phyloP scores from a whole-genome alignment of 1,140 invertebrate species.

The Liolophura sinensis region DNA sequence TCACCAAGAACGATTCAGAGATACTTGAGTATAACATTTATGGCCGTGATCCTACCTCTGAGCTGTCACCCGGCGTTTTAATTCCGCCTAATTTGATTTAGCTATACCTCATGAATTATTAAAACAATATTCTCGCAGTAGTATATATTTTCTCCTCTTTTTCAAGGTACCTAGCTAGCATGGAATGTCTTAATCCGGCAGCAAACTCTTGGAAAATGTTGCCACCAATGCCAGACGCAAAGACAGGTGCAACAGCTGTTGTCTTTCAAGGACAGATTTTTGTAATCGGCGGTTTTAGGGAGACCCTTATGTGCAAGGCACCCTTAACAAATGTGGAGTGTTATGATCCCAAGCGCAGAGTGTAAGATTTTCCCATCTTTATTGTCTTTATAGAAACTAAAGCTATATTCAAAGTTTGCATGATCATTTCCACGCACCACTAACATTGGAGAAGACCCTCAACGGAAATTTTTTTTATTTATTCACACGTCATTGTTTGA shows the following conservation, averaged over 20 bases:
- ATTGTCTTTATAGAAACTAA: not conserved
- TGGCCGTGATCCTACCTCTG: too few relatives aligned
- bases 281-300: constrained; percentile 28
- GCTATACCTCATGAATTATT: too few relatives aligned
- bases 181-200: constrained; percentile 32
- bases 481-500: not conserved
- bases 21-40: too few relatives aligned
- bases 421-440: not conserved
- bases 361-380: constrained; percentile 9
- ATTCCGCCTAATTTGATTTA: too few relatives aligned
- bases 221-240: constrained; percentile 19
- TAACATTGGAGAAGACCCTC: not conserved
- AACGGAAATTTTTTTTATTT: not conserved
- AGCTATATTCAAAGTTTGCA: not conserved
- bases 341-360: constrained; percentile 29
- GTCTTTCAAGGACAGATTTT: constrained; percentile 22
- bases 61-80: too few relatives aligned
- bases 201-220: constrained; percentile 22
- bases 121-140: too few relatives aligned
- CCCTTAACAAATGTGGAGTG: constrained; percentile 28
- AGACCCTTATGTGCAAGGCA: constrained; percentile 13
- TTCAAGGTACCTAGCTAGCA: constrained; percentile 16
- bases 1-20: too few relatives aligned
- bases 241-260: constrained; percentile 21
- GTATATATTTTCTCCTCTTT: not conserved